Base-by-base conservation (phyloP, 2,888 invertebrate genomes). In the Altica lythri region DNA sequence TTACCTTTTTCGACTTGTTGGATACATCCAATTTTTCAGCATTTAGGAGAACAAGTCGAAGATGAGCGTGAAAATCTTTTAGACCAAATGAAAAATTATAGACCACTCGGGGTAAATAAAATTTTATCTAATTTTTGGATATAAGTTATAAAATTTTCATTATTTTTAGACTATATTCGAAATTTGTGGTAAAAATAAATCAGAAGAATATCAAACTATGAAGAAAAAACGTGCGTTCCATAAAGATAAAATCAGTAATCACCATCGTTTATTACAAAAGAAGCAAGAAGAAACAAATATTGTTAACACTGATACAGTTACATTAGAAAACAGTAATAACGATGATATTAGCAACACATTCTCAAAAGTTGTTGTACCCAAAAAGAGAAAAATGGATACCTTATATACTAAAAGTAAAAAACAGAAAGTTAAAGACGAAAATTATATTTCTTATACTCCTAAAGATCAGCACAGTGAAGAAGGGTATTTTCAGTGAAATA, bases 81-180 rank as follows among this genome's bases (percentile, higher is more conserved):
- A 67, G 77, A 82, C 27, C 80, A 83, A 71, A 87, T 93, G 79
- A 89, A 88, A 73, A 83, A 79, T 55, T 93, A 90, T 68, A 83
- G 86, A 66, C 87, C 92, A 2, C 85, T 83, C 72, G 87, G 85
- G 64, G 88, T 86, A 76, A 81, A 75, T 68, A 4, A 25, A 6
- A 9, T 12, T 65, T 65, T 42, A 63, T 62, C 8, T 32, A 30
- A 10, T 25, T 47, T 10, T 30, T 22, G 18, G 12, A 34, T 6
- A 5, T 34, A 35, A 13, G 9, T 2, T 25, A 10, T 32, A 16
- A 29, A 14, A 19, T 1, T 43, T 27, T 2, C 13, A 2, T 30
- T 19, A 45, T 19, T 62, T 77, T 80, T 77, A 94, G 93, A 98
- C 96, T 0, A 90, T 98, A 67, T 92, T 98, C 76, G 98, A 98